Evolutionary conservation across 2,113 vertebrate species (phyloP).

Genomic region (Paracanthobrama guichenoti): DNA sequence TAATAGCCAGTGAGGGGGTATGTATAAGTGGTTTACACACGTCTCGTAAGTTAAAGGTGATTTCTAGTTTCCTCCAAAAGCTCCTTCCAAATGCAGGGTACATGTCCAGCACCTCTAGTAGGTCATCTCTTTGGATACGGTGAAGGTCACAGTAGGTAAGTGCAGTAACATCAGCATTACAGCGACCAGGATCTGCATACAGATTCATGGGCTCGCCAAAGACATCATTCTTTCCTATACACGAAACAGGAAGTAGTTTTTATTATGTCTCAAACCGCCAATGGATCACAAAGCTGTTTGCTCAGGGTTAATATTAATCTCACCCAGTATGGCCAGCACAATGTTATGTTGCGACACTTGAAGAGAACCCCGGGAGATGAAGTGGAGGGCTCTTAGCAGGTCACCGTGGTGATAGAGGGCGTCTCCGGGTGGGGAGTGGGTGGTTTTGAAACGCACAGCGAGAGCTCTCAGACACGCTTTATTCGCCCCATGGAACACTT

Average conservation of each 20-base stretch:
- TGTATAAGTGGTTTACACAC: constrained; percentile 71
- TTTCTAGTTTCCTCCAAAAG: constrained; percentile 95
- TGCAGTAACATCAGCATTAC: constrained; percentile 86
- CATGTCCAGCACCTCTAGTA: constrained; percentile 92
- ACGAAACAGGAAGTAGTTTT: neutral
- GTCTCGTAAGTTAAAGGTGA: constrained; percentile 93
- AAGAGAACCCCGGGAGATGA: constrained; percentile 93
- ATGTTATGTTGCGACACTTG: constrained; percentile 88
- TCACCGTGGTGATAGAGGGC: constrained; percentile 91
- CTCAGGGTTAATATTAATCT: neutral
- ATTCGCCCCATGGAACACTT: constrained; percentile 88
- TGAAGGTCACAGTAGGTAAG: constrained; percentile 95
- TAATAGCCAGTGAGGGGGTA: neutral
- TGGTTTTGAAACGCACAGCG: constrained; percentile 89
- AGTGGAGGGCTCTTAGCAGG: constrained; percentile 89
- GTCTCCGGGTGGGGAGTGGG: constrained; percentile 91
- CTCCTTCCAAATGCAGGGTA: constrained; percentile 90
- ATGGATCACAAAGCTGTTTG: neutral
- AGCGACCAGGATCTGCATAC: constrained; percentile 87
- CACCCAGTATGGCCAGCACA: constrained; percentile 91
- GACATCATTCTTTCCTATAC: constrained; percentile 90
- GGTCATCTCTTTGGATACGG: constrained; percentile 88
- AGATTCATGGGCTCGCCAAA: constrained; percentile 91
- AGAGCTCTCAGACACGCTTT: constrained; percentile 90
- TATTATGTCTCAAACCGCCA: neutral